Percentiles rank a stretch among this genome's conserved stretches.
phyloP scores from a whole-genome alignment of 2,888 invertebrate species.

The Pheosia tremula region DNA sequence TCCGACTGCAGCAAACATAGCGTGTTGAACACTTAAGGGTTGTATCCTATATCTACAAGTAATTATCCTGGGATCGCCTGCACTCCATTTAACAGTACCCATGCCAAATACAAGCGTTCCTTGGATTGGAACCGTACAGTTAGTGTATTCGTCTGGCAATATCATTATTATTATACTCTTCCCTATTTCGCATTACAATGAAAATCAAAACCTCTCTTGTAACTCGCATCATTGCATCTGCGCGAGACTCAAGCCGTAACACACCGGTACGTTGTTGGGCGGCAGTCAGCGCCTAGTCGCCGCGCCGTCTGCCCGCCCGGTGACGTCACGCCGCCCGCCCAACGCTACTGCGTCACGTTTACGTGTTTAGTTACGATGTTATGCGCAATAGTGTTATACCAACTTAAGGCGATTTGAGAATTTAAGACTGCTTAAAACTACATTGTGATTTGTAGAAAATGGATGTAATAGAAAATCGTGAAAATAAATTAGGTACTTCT shows the following conservation, averaged over 20 bases:
- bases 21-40: too few relatives aligned
- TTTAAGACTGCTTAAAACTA: background rate
- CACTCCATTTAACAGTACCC: too few relatives aligned
- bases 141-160: too few relatives aligned
- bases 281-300: conserved; percentile 50
- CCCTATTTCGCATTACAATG: too few relatives aligned
- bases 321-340: conserved; percentile 33
- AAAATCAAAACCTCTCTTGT: background rate
- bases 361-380: conserved; percentile 5
- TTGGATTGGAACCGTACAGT: too few relatives aligned
- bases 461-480: too few relatives aligned
- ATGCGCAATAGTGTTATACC: background rate
- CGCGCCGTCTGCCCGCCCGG: conserved; percentile 44
- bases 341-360: conserved; percentile 4
- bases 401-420: background rate
- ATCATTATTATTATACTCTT: too few relatives aligned
- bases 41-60: too few relatives aligned
- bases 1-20: too few relatives aligned
- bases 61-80: too few relatives aligned
- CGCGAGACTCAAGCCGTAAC: background rate
- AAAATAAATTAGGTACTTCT: too few relatives aligned
- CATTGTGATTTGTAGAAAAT: background rate
- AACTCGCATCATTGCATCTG: background rate
- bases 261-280: conserved; percentile 13
- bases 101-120: too few relatives aligned